Evolutionary conservation across 2,888 invertebrate species (phyloP), one percentile per base, ranked within the genome.

Genomic region (Drosophila tanythrix): DNA sequence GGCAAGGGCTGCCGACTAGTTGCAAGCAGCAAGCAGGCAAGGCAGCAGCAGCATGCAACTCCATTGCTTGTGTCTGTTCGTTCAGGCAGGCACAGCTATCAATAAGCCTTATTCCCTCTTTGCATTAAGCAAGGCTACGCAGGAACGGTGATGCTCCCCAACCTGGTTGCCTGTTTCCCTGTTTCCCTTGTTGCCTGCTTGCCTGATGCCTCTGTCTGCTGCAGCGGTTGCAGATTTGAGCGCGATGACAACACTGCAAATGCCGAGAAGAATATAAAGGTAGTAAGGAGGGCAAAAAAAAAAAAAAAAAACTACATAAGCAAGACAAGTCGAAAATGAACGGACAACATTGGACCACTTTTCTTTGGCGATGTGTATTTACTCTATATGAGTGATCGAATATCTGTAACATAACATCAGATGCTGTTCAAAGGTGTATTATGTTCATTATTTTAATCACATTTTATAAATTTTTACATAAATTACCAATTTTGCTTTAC

Each of bases 171-270:
- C 33, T 56, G 57, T 8, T 46, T 21, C 46, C 7, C 46, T 15
- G 18, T n/a, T 50, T 33, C 36, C 48, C 53, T 25, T 35, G 55
- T 29, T 66, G 74, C 68, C 61, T 36, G 48, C 55, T 25, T 38
- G 40, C 55, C 29, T 58, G 53, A 13, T 21, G 35, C 43, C 60
- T 40, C 52, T 46, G 68, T 35, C 18, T 51, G 59, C 25, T 88
- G 70, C 52, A 69, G 62, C 69, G 82, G 82, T 78, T 89, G 90
- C 86, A 88, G 83, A 90, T 88, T 85, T 82, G 76, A 66, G 81
- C 70, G 62, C 77, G 76, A 77, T 81, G 78, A 77, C 81, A 77
- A 79, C 70, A 79, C 59, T 74, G 73, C 59, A 48, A 81, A 60
- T 59, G 64, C 58, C 52, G 57, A 38, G 61, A 55, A 68, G 50